phyloP scores from a whole-genome alignment of 2,113 vertebrate species.

The Globicephala melas region DNA sequence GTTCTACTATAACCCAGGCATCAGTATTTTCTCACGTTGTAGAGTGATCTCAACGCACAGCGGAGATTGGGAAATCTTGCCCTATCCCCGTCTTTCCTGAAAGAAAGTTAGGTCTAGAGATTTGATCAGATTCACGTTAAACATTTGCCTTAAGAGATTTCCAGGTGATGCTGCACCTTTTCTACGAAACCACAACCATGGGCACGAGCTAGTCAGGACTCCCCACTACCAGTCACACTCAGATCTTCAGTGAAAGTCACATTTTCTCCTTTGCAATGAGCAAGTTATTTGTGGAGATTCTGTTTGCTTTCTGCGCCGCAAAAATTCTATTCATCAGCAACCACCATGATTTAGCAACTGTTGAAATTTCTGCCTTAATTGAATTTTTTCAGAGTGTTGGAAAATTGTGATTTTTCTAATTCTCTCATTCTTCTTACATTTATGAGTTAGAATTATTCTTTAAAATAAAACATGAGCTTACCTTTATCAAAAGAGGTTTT shows the following conservation, averaged over 20 bases:
- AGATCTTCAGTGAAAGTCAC: not conserved
- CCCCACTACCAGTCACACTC: not conserved
- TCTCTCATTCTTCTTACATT: not conserved
- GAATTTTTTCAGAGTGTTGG: not conserved
- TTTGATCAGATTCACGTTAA: not conserved
- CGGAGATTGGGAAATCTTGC: not conserved
- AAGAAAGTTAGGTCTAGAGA: not conserved
- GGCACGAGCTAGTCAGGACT: rapidly evolving
- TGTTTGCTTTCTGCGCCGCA: not conserved
- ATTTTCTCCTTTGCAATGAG: not conserved
- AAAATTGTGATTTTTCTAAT: not conserved
- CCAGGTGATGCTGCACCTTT: not conserved
- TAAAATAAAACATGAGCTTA: not conserved
- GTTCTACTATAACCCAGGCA: not conserved
- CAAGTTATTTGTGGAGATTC: not conserved
- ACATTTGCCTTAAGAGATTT: not conserved
- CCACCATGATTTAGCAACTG: not conserved
- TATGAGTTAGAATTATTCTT: not conserved
- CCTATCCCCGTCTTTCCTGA: not conserved
- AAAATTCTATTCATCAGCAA: not conserved
- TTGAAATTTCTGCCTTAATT: not conserved
- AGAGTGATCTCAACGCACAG: not conserved
- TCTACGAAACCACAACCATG: not conserved
- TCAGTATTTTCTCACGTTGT: not conserved
- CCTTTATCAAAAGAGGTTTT: not conserved